Percentiles rank a stretch among this genome's conserved stretches.
phyloP scores from a whole-genome alignment of 35 echinoderm and acorn worm genomes.

The Apostichopus japonicus region DNA sequence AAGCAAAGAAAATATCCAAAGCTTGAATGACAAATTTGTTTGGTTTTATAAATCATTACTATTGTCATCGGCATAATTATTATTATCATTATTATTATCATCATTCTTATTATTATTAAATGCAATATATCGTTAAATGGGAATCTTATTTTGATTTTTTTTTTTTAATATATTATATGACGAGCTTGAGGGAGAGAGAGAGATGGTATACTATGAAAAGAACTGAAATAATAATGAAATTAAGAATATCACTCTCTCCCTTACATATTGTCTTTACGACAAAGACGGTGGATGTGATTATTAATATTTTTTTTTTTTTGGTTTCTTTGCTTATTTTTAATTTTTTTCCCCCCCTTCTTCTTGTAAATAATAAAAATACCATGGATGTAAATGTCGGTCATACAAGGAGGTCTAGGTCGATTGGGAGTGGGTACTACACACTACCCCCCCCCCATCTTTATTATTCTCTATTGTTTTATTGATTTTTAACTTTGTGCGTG shows the following conservation, averaged over 20 bases:
- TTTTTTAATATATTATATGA: no score
- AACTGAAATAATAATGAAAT: slow-evolving; percentile 47
- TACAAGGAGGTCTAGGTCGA: neutral
- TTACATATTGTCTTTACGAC: neutral
- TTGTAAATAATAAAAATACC: neutral
- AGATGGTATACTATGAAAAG: neutral
- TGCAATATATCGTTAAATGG: neutral
- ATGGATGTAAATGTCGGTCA: neutral
- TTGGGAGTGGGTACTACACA: neutral
- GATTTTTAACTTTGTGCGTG: neutral
- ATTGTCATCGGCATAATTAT: no score
- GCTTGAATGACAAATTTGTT: no score
- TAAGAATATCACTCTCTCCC: neutral
- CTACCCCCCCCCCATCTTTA: neutral
- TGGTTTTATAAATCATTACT: no score
- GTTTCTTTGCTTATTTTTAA: neutral
- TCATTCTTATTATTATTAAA: neutral
- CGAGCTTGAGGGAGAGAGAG: neutral
- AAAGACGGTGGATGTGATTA: neutral
- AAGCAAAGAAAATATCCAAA: no score
- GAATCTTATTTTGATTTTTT: neutral
- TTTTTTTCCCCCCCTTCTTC: neutral
- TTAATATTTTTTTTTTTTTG: neutral
- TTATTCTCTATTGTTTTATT: neutral
- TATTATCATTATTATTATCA: no score